Base-by-base conservation (phyloP, 2,113 vertebrate species). In the Odobenus rosmarus region DNA sequence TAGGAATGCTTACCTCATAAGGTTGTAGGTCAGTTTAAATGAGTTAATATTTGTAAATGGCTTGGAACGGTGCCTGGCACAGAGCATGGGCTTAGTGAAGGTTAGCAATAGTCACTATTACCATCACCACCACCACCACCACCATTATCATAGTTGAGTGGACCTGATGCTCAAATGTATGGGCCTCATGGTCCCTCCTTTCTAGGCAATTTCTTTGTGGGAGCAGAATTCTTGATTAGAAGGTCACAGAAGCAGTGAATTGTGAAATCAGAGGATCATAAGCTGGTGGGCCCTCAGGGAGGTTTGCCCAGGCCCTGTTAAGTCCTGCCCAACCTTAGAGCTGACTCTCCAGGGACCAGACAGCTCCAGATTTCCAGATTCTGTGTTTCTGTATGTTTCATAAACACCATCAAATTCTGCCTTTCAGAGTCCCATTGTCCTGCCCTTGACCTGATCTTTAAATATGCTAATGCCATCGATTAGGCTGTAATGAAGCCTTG, bases 401-500 rank as follows among this genome's bases (percentile, higher is more conserved):
- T 84, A 90, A 97, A 94, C 85, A 97, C 91, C 72, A 61, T 64
- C 77, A 90, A 51, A 69, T 84, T n/a, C 84, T 23, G 23, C 69
- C 92, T 96, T 80, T 39, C 59, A 0, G 46, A 82, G 72, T 61
- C 71, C 61, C 51, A 26, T n/a, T 33, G 12, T 90, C 79, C 33
- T 97, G 96, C 74, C 84, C 90, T 96, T 93, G 94, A 96, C 46
- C 16, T 74, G 90, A 85, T 97, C 97, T 97, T 98, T 95, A 97
- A 98, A 88, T 97, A 98, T 96, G 97, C 95, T 96, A 97, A 98
- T 98, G 3, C 12, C 76, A 95, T 97, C 1, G 33, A 96, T 95
- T 64, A 16, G 71, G 51, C 88, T 94, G 90, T 88, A 97, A 97
- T 94, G 94, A 96, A 72, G 81, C 51, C 93, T 97, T 87, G 93